Base-by-base conservation (phyloP, 1,140 invertebrate species). In the Lordiphosa mommai region DNA sequence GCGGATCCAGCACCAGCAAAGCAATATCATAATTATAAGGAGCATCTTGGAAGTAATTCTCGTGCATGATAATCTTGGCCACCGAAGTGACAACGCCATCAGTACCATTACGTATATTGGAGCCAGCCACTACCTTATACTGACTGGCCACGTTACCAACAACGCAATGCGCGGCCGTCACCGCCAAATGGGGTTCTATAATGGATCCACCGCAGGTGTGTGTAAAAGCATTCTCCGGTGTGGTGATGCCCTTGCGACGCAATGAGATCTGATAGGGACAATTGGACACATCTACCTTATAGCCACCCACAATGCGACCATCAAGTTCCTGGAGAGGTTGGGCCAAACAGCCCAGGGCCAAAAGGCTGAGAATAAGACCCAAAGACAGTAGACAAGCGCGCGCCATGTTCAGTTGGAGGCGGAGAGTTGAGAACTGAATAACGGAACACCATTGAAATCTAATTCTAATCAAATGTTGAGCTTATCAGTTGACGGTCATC, bases 171-270 rank as follows among this genome's bases (percentile, higher is more conserved):
- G 90, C 90, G 57, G 89, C 86, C 3, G 86, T 88, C 0, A 74
- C 0, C 1, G 86, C 10, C 5, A 27, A 2, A 66, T 56, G 4
- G 1, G 34, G 13, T 5, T 17, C 14, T 48, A 92, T 80, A 46
- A 93, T 90, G 6, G 90, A 90, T 1, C 91, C 92, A 2, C 92
- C 92, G 69, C 92, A 93, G 7, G 34, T 47, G 59, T 90, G 90
- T 1, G 61, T 13, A 30, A 23, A 88, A 1, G 63, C 0, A 16
- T 65, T 63, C 12, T 41, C 1, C 1, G 86, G 58, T 1, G 37
- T 16, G 4, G 34, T 59, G 4, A 88, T 58, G 13, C 55, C 64
- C 37, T 87, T 86, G 30, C 51, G 59, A 5, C 86, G 64, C 56
- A 88, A 12, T 10, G 77, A 80, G 8, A 88, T 67, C 41, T 88